Evolutionary conservation across 2,113 vertebrate genomes (phyloP), one percentile per base, ranked within the genome.

Genomic region (Petroica traversi): DNA sequence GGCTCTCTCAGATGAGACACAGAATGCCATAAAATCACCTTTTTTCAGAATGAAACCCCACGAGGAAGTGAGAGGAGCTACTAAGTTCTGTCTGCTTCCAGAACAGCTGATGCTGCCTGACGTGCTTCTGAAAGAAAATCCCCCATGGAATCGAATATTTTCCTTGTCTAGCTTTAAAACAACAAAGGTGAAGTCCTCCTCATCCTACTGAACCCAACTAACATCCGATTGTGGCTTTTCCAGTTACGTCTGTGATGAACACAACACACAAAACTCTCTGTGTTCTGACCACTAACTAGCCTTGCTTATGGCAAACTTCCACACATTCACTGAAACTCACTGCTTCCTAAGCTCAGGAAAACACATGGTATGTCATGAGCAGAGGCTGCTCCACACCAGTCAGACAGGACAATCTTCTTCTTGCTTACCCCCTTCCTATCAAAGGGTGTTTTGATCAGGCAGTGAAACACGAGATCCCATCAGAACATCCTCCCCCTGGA

Each of bases 331-430:
- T 88, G 55, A 72, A 61, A 63, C 69, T 64, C 29, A 26, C 48
- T 36, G 66, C 43, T 90, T 73, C 71, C 79, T 64, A 36, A 84
- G 92, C 63, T 92, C 93, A 92, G 91, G 89, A 88, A 95, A 89
- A 85, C 91, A 75, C 73, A 72, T 19, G 41, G 31, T 31, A n/a
- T 55, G 31, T 91, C 66, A 57, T 0, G 0, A 78, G 55, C 13
- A 19, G 61, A 71, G 40, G 43, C 43, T 2, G 9, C 22, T 78
- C 57, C 58, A 62, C 20, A 45, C 14, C 25, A 36, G 22, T 19
- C 40, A 34, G 54, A 73, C 19, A 40, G 59, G 10, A 81, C 61
- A 28, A 64, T 46, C 62, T 20, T 62, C 36, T 54, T 59, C 25
- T 43, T 76, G 36, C 40, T 89, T 40, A 38, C 3, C 6, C 36